Percentiles rank a stretch among this genome's conserved stretches.
Conservation (phyloP, 2,888 invertebrate species). For the Tachystola acroxantha region DNA sequence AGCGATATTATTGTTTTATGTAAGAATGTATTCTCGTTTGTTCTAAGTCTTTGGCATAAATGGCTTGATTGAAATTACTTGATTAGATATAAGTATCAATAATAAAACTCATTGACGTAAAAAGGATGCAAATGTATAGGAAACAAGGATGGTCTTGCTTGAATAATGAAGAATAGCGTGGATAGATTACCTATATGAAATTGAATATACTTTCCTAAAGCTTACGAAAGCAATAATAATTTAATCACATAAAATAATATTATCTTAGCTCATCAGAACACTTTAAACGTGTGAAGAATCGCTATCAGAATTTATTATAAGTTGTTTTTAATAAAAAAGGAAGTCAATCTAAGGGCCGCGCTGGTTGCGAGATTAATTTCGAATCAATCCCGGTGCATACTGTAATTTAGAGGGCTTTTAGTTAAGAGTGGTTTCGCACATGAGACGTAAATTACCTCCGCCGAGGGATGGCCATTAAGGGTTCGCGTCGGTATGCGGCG, state of each 20-base stretch:
- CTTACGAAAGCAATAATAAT: neutral
- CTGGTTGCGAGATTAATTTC: slow-evolving; percentile 61
- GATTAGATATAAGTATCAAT: too few species aligned
- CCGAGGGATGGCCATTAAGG: slow-evolving; percentile 67
- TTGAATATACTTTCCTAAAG: too few species aligned
- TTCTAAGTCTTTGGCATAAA: too few species aligned
- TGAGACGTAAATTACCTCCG: slow-evolving; percentile 72
- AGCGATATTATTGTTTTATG: too few species aligned
- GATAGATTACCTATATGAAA: too few species aligned
- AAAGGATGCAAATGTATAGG: too few species aligned
- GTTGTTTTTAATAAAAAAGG: slow-evolving; percentile 29
- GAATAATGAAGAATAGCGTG: too few species aligned
- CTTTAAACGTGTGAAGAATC: slow-evolving; percentile 16
- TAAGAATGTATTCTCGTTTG: too few species aligned
- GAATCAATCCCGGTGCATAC: slow-evolving; percentile 66
- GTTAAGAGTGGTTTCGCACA: slow-evolving; percentile 73
- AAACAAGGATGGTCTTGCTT: too few species aligned
- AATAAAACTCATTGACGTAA: too few species aligned
- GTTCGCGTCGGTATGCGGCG: slow-evolving; percentile 62
- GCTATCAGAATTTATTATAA: slow-evolving; percentile 23
- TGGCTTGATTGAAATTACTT: too few species aligned
- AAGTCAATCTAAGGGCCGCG: slow-evolving; percentile 38
- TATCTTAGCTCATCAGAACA: slow-evolving; percentile 7
- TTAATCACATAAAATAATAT: slow-evolving; percentile 4
- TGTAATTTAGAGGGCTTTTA: slow-evolving; percentile 74